Conservation (phyloP, 2,797 vertebrate genomes). For the Carcharodon carcharias region DNA sequence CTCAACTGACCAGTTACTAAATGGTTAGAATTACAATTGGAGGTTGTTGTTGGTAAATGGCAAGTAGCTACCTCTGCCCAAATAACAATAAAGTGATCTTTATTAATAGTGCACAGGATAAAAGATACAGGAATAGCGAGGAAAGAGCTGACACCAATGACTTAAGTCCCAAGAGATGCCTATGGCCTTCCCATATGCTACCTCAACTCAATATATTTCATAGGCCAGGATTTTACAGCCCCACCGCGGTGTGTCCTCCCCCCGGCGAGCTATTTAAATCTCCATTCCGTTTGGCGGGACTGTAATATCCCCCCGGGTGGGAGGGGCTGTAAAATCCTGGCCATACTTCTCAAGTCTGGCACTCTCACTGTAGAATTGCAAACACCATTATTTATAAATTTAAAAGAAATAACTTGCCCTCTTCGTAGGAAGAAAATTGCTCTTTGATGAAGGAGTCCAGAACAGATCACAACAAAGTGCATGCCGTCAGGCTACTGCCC, state of each 20-base stretch:
- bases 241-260: too few relatives aligned
- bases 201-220: not conserved
- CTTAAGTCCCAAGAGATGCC: not conserved
- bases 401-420: not conserved
- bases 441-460: not conserved
- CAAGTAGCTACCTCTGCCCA: not conserved
- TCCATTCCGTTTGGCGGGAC: too few relatives aligned
- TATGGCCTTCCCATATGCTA: not conserved
- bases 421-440: not conserved
- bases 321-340: too few relatives aligned
- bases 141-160: not conserved
- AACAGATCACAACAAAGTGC: not conserved
- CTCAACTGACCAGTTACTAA: not conserved
- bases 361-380: not conserved
- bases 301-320: too few relatives aligned
- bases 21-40: not conserved
- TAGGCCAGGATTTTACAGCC: too few relatives aligned
- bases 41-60: too few relatives aligned
- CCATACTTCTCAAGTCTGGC: not conserved
- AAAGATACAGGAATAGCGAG: not conserved
- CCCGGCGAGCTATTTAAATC: too few relatives aligned
- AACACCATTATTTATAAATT: not conserved
- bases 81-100: not conserved
- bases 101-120: not conserved
- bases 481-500: not conserved